phyloP scores from a whole-genome alignment of 2,888 invertebrate species.

The Rhagophthalmus giganteus region DNA sequence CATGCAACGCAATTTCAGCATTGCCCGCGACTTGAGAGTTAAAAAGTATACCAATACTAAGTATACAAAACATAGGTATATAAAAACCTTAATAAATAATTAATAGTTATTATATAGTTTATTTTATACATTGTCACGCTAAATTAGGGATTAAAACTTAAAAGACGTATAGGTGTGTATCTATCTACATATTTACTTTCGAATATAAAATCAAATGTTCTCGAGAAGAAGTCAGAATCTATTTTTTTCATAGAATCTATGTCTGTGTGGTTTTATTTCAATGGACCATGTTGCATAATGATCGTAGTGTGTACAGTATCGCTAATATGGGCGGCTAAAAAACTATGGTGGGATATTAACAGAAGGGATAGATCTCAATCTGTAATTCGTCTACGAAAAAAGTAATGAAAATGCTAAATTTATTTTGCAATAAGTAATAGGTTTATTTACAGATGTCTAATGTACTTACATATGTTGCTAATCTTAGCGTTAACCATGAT shows the following conservation, averaged over 20 bases:
- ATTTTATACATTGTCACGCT: no score
- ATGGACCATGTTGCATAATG: constrained; percentile 66
- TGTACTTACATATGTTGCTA: constrained; percentile 2
- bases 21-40: no score
- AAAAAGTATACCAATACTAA: no score
- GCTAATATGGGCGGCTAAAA: constrained; percentile 62
- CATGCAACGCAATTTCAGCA: no score
- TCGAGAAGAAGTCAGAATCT: no score
- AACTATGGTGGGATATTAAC: constrained; percentile 61
- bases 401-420: constrained; percentile 2
- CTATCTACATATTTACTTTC: no score
- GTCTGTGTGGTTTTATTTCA: constrained; percentile 66
- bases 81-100: no score
- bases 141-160: no score
- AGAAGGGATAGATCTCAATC: constrained; percentile 50
- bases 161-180: no score
- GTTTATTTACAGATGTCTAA: neutral
- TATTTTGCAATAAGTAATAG: neutral
- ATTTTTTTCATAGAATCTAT: neutral
- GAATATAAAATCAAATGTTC: no score
- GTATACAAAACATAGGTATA: no score
- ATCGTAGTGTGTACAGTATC: constrained; percentile 61
- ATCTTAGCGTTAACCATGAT: neutral
- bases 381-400: constrained; percentile 4
- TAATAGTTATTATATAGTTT: no score